phyloP scores from a whole-genome alignment of 2,888 invertebrate genomes.

The Chymomyza caudatula region DNA sequence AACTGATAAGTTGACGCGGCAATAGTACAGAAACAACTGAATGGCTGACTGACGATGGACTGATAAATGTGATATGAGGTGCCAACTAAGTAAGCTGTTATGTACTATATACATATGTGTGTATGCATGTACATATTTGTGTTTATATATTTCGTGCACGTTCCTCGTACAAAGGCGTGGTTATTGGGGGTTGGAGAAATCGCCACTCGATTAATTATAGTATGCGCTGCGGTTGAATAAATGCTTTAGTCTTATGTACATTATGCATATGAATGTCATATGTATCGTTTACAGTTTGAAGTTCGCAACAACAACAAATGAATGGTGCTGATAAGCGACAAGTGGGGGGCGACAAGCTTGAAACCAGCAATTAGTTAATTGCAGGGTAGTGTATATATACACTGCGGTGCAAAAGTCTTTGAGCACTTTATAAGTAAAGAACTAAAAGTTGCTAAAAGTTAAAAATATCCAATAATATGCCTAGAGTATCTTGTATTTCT shows the following conservation, averaged over 20 bases:
- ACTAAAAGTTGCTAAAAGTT: no score
- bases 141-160: neutral
- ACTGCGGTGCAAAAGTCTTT: no score
- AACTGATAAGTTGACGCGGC: constrained; percentile 54
- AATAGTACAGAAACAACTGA: constrained; percentile 40
- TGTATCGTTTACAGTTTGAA: neutral
- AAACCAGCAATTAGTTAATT: neutral
- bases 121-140: neutral
- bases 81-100: constrained; percentile 7
- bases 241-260: neutral
- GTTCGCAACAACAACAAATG: neutral
- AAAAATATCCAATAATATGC: no score
- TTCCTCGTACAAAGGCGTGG: neutral
- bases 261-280: neutral
- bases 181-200: neutral
- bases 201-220: neutral
- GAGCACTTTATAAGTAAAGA: no score
- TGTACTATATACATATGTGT: constrained; percentile 6
- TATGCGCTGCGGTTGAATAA: neutral
- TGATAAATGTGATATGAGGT: constrained; percentile 61
- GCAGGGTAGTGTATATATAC: neutral
- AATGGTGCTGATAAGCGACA: neutral
- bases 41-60: constrained; percentile 46
- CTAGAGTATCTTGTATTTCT: no score
- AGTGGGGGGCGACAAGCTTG: neutral